Percentiles rank a stretch among this genome's conserved stretches.
Conservation (phyloP, 2,888 invertebrate genomes). For the Eilema griseolum region DNA sequence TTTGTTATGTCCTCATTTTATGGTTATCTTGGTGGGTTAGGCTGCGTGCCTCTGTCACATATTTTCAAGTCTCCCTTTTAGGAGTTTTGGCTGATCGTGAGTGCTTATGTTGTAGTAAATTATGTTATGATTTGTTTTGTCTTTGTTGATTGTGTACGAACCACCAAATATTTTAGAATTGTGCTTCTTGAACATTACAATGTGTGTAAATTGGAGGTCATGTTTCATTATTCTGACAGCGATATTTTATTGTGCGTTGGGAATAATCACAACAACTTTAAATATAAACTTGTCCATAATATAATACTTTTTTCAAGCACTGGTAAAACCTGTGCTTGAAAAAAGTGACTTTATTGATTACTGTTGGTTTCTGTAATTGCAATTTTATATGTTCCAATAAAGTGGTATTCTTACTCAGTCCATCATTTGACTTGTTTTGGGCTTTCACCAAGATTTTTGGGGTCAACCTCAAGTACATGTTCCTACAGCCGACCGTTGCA, state of each 20-base stretch:
- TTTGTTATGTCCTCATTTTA: constrained; percentile 80
- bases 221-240: not conserved
- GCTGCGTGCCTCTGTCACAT: constrained; percentile 74
- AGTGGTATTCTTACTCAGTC: too few relatives aligned
- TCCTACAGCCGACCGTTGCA: too few relatives aligned
- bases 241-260: not conserved
- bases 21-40: constrained; percentile 71
- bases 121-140: constrained; percentile 45
- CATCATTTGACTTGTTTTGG: too few relatives aligned
- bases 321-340: too few relatives aligned
- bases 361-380: too few relatives aligned
- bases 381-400: too few relatives aligned
- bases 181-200: constrained; percentile 1
- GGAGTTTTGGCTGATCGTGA: constrained; percentile 49
- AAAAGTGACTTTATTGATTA: too few relatives aligned
- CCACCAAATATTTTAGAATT: not conserved
- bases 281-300: too few relatives aligned
- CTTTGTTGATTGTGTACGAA: constrained; percentile 29
- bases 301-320: too few relatives aligned
- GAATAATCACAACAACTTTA: too few relatives aligned
- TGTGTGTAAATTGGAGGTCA: not conserved
- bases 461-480: too few relatives aligned
- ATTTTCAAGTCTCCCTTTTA: constrained; percentile 69
- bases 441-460: too few relatives aligned
- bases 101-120: constrained; percentile 46